Evolutionary conservation across 1,140 invertebrate genomes (phyloP), one percentile per base, ranked within the genome.

Genomic region (Drosophila obscura): DNA sequence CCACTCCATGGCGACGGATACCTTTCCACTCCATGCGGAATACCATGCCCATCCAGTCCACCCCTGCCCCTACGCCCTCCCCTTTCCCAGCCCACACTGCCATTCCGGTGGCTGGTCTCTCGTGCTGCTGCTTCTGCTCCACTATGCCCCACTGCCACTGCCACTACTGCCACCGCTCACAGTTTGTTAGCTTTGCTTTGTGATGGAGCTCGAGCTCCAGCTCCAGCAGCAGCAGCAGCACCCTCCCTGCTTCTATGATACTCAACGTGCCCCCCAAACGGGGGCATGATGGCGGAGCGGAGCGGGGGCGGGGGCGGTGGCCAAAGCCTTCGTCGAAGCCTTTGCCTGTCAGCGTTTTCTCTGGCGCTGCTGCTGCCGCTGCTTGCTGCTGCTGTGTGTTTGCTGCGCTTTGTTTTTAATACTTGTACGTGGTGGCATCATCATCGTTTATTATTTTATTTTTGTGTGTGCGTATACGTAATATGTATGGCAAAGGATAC

Each of bases 121-220:
- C 31, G 50, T 52, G 50, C 59, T 60, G 58, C 58, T 51, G 9
- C 9, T 35, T 11, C 11, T 11, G 9, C 31, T 4, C 31, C 31
- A 4, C 31, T 31, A 31, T 31, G 31, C 31, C 31, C 31, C 31
- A 35, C 35, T 39, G 35, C 35, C 35, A 39, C 9, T 39, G 35
- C 35, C 31, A 35, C 31, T 31, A 8, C 19, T 13, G 56, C 56
- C 52, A 44, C 60, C 60, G 48, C 41, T 53, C 41, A 52, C 69
- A 75, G 78, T 82, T 85, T 82, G 82, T 85, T 85, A 75, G 82
- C 82, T 72, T 87, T 87, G 69, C 78, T 87, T 85, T 85, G 82
- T 81, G 74, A 46, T 43, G 72, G 50, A 63, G 51, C 67, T 67
- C 41, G 48, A 50, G 55, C 67, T 63, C 63, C 66, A 63, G 49